Percentiles rank a stretch among this genome's conserved stretches.
These are phyloP conservation scores for Drosophila neotestacea DNA, from an alignment of 2,888 invertebrate genomes.

Conservation along the genomic window DNA sequence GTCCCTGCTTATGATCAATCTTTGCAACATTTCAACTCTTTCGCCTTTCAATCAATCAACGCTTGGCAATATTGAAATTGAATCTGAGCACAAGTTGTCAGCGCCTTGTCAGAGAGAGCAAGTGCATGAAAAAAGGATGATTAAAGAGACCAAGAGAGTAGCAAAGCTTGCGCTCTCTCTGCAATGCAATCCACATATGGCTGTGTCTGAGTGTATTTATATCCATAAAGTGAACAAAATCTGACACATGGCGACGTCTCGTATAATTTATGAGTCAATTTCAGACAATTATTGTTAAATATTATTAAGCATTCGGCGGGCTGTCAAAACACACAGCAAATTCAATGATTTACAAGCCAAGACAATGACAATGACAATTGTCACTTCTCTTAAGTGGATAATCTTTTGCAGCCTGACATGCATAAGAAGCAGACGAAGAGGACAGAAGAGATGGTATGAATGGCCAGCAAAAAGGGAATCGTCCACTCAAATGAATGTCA, in stretches of 20 bases:
- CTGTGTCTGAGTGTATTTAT: conserved; percentile 34
- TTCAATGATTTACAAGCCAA: conserved; percentile 78
- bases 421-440: conserved; percentile 56
- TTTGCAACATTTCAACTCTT: conserved; percentile 49
- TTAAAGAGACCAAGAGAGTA: conserved; percentile 25
- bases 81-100: conserved; percentile 71
- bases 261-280: conserved; percentile 83
- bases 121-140: conserved; percentile 46
- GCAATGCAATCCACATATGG: conserved; percentile 43
- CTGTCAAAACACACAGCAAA: conserved; percentile 81
- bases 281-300: conserved; percentile 84
- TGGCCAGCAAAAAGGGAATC: conserved; percentile 67
- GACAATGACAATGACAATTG: conserved; percentile 65
- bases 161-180: conserved; percentile 20
- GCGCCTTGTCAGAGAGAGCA: conserved; percentile 66
- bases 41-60: conserved; percentile 56
- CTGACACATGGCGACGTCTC: conserved; percentile 74
- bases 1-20: conserved; percentile 50
- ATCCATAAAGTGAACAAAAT: conserved; percentile 69
- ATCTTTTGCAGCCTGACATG: conserved; percentile 71
- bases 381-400: conserved; percentile 80
- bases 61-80: conserved; percentile 70
- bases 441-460: conserved; percentile 41
- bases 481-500: conserved; percentile 81
- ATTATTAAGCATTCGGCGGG: conserved; percentile 83